A percentile compares a stretch with the other conserved stretches of the same genome.
Evolutionary conservation across 2,888 invertebrate species (phyloP).

Genomic region (Salpingus planirostris): DNA sequence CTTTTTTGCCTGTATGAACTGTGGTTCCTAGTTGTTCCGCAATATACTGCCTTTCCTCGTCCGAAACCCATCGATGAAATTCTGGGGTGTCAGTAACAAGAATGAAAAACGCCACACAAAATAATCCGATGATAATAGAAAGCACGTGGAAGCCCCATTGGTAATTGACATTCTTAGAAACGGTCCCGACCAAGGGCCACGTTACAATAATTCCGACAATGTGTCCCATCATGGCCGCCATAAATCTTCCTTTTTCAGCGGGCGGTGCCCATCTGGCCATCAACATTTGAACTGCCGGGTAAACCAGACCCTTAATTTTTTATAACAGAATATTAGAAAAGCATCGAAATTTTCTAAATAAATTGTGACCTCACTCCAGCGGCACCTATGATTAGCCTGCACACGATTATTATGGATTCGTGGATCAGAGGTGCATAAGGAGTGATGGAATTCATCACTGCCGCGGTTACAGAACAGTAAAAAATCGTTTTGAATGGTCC

Average conservation of each 20-base stretch:
- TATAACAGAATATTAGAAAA: too few species aligned
- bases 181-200: constrained; percentile 57
- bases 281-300: constrained; percentile 55
- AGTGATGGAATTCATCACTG: background rate
- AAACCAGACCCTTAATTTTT: constrained; percentile 51
- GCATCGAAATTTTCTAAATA: too few species aligned
- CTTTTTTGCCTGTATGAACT: background rate
- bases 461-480: background rate
- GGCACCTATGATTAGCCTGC: too few species aligned
- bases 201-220: constrained; percentile 63
- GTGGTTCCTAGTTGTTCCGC: constrained; percentile 18
- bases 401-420: too few species aligned
- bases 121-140: constrained; percentile 47
- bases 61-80: constrained; percentile 52
- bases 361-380: too few species aligned
- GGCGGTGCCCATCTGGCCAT: constrained; percentile 68
- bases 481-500: background rate
- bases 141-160: constrained; percentile 59
- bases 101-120: constrained; percentile 53
- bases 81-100: constrained; percentile 56
- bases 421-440: too few species aligned
- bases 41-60: constrained; percentile 56
- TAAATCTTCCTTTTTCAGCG: constrained; percentile 63
- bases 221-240: constrained; percentile 63
- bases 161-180: constrained; percentile 58